These are phyloP conservation scores for Lampris megalopsis DNA, from an alignment of 2,113 vertebrate genomes.

Conservation along the genomic window DNA sequence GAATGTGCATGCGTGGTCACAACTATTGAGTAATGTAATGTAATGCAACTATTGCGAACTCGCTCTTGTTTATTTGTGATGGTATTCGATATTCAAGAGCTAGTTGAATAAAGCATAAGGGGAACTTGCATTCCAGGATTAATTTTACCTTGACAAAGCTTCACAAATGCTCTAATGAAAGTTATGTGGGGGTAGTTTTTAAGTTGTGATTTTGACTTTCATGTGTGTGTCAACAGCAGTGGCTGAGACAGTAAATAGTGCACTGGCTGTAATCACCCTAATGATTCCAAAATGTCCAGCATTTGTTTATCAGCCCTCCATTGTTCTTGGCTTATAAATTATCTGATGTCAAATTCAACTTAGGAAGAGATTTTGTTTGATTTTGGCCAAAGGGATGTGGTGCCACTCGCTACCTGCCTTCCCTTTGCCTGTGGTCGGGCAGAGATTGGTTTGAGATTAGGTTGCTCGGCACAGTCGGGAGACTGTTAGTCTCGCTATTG, in stretches of 20 bases:
- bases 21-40: no score
- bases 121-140: constrained; percentile 49
- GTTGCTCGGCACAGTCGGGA: constrained; percentile 46
- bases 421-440: constrained; percentile 29
- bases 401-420: constrained; percentile 34
- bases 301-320: constrained; percentile 71
- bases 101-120: constrained; percentile 39
- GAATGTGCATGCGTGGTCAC: not conserved
- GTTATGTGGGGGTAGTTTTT: constrained; percentile 45
- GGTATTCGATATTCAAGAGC: constrained; percentile 36
- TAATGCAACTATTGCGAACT: no score
- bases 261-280: constrained; percentile 79
- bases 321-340: constrained; percentile 72
- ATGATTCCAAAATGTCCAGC: constrained; percentile 77
- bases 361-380: constrained; percentile 67
- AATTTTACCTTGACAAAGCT: constrained; percentile 16
- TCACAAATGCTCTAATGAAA: constrained; percentile 25
- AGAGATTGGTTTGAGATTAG: constrained; percentile 50
- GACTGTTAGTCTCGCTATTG: constrained; percentile 35
- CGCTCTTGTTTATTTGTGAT: not conserved
- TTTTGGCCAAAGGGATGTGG: constrained; percentile 57
- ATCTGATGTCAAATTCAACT: constrained; percentile 70
- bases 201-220: constrained; percentile 54
- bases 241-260: constrained; percentile 82
- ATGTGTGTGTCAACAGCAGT: constrained; percentile 57